Evolutionary conservation across 2,888 invertebrate species (phyloP), one percentile per base, ranked within the genome.

Genomic region (Tromatobia lineatoria): DNA sequence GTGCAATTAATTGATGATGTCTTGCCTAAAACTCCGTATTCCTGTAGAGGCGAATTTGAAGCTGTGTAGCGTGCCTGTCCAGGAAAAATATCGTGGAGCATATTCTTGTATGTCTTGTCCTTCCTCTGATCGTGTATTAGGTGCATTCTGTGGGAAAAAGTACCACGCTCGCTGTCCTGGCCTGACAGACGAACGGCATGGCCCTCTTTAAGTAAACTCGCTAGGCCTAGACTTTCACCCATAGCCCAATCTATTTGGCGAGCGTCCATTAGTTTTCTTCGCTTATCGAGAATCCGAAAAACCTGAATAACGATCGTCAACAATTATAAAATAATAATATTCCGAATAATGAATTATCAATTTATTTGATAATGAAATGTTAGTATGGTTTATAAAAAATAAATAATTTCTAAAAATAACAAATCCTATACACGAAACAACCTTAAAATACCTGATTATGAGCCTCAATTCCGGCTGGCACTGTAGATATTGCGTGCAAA

Each of bases 151-250:
- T 96, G 96, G 0, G 95, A 95, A 95, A 97, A 97, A 18, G 97
- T 97, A 74, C 97, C 97, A 88, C 98, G 94, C 93, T 98, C 97
- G 0, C 97, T 97, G 91, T 98, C 98, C 93, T 98, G 95, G 0
- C 98, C 97, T 1, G 95, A 95, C 45, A 98, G 94, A 54, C 97
- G 94, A 6, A 98, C 96, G 91, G 97, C 97, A 82, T 96, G 94
- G 38, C 96, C 96, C 88, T 97, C 97, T 86, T 96, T 96, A 57
- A 98, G 94, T 61, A 98, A 93, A 15, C 97, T 96, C 3, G 96
- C 97, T 90, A 96, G 96, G 0, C 97, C 97, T 85, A 98, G 93
- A 0, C 96, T 96, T 92, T 98, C 98, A 1, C 96, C 97, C 93
- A 97, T 95, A 2, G 97, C 96, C 98, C 98, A 98, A 93, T 98